Conservation (phyloP, 2,888 invertebrate species). For the Gastrophysa polygoni region DNA sequence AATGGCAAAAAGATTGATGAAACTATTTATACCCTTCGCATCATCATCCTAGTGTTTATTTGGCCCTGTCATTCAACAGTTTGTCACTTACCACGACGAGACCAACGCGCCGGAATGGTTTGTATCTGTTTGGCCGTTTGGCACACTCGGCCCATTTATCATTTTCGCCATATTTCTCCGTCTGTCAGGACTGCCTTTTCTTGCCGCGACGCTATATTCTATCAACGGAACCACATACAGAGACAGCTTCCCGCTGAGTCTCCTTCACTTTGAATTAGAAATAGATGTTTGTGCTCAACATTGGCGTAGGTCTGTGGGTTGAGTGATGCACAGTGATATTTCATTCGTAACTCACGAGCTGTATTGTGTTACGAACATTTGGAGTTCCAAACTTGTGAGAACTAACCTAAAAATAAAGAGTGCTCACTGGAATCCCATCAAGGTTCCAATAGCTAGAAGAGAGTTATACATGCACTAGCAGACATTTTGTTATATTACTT, state of each 20-base stretch:
- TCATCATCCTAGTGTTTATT: conserved; percentile 35
- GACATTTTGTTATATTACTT: too few relatives aligned
- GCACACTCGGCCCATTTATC: conserved; percentile 55
- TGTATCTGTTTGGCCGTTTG: conserved; percentile 55
- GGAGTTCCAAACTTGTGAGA: too few relatives aligned
- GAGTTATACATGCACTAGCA: too few relatives aligned
- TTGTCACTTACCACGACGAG: conserved; percentile 53
- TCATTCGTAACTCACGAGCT: too few relatives aligned
- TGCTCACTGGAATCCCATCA: too few relatives aligned
- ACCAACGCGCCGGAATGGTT: conserved; percentile 51
- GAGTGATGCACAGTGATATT: too few relatives aligned
- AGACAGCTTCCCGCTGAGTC: conserved; percentile 14
- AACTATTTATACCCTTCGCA: conserved; percentile 31
- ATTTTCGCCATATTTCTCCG: conserved; percentile 51
- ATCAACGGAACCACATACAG: conserved; percentile 14
- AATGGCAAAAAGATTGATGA: conserved; percentile 31
- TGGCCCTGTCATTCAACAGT: conserved; percentile 54
- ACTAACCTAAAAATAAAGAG: too few relatives aligned
- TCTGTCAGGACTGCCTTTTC: conserved; percentile 8
- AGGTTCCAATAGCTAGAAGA: too few relatives aligned
- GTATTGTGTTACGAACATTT: too few relatives aligned
- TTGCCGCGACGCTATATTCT: not conserved
- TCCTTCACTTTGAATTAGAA: conserved; percentile 17
- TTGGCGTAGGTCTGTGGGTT: too few relatives aligned
- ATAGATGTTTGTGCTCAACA: conserved; percentile 8